phyloP scores from a whole-genome alignment of 2,113 vertebrate species.

The Eretmochelys imbricata region DNA sequence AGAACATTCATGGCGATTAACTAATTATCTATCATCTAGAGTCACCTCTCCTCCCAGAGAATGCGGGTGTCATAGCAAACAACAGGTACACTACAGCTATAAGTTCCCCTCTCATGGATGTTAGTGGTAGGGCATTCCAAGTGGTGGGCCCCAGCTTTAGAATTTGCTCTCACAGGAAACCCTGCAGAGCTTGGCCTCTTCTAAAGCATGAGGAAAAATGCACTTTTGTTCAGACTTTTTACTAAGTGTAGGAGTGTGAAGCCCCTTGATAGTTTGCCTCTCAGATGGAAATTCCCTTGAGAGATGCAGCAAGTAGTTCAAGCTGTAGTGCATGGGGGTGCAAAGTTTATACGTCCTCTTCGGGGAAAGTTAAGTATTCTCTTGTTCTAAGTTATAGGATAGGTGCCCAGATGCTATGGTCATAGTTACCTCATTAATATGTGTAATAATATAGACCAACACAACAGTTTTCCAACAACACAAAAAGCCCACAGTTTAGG shows the following conservation, averaged over 20 bases:
- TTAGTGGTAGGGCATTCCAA: slow-evolving; percentile 4
- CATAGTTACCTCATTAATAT: slow-evolving; percentile 6
- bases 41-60: background rate
- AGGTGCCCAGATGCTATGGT: background rate
- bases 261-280: slow-evolving; percentile 62
- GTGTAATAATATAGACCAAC: background rate
- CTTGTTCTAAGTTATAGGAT: slow-evolving; percentile 32
- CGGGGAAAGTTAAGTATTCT: background rate
- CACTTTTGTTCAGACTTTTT: slow-evolving; percentile 58
- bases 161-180: background rate
- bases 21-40: rapidly evolving
- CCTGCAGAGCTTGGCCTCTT: slow-evolving; percentile 46
- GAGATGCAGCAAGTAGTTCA: background rate
- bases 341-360: background rate
- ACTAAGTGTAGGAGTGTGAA: slow-evolving; percentile 65
- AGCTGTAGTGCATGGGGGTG: background rate
- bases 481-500: background rate
- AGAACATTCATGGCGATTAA: background rate
- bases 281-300: slow-evolving; percentile 50
- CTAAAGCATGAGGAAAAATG: slow-evolving; percentile 63
- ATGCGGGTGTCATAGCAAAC: no score
- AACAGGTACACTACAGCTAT: background rate
- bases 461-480: background rate
- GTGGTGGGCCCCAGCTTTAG: background rate
- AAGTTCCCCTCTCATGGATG: background rate